These are phyloP conservation scores for Cheiracanthium punctorium DNA, from an alignment of 2,888 invertebrate genomes.

Conservation along the genomic window DNA sequence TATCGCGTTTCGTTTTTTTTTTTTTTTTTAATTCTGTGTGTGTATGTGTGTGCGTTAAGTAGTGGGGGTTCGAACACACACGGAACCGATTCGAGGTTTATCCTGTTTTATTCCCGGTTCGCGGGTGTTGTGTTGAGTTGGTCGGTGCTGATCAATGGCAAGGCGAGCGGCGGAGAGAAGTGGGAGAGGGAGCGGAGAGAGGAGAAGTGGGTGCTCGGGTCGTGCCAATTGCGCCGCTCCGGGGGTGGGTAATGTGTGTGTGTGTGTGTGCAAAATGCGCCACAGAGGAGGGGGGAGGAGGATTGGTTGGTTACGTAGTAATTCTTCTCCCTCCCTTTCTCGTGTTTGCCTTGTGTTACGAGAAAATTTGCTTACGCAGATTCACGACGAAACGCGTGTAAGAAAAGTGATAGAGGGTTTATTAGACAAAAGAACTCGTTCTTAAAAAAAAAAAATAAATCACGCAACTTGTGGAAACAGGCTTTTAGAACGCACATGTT, in stretches of 20 bases:
- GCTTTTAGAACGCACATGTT: not conserved
- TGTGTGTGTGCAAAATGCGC: slow-evolving; percentile 20
- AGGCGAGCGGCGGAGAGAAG: not conserved
- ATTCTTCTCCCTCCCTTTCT: not conserved
- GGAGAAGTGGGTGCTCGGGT: slow-evolving; percentile 9
- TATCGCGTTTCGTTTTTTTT: too few species aligned
- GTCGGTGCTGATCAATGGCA: slow-evolving; percentile 50
- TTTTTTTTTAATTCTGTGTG: too few species aligned
- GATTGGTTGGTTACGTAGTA: slow-evolving; percentile 13
- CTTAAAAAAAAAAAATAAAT: not conserved
- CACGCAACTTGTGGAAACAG: not conserved
- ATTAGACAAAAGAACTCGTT: not conserved
- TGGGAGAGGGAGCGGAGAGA: not conserved
- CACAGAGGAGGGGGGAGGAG: slow-evolving; percentile 20
- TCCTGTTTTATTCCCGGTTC: not conserved
- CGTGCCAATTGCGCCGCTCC: slow-evolving; percentile 8
- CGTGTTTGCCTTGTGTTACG: not conserved
- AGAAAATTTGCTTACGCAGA: not conserved
- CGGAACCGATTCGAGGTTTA: not conserved
- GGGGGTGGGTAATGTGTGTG: too few species aligned
- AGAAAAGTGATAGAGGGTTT: not conserved
- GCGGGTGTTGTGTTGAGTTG: not conserved
- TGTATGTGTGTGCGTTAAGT: too few species aligned
- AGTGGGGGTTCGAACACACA: too few species aligned
- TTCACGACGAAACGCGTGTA: not conserved